A percentile compares a stretch with the other conserved stretches of the same genome.
Conservation (phyloP, 2,888 invertebrate genomes). For the Agrotis puta region DNA sequence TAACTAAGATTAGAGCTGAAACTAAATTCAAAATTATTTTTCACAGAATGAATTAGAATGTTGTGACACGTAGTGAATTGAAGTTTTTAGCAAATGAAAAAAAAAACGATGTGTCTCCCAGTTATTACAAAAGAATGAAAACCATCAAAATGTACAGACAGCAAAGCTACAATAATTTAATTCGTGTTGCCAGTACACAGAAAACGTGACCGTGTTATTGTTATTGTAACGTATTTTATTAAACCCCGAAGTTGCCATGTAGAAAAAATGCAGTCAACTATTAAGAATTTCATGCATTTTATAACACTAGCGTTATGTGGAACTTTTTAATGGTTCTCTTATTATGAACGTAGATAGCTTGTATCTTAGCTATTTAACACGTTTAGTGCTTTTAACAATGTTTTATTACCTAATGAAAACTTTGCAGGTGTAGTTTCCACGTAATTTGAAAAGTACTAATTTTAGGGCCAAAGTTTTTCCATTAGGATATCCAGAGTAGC, state of each 20-base stretch:
- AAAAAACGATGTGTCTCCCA: neutral
- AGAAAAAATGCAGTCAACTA: constrained; percentile 58
- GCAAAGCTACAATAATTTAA: neutral
- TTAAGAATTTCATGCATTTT: constrained; percentile 73
- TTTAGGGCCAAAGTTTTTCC: neutral
- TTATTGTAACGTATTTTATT: neutral
- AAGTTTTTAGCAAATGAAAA: neutral
- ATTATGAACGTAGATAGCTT: constrained; percentile 7
- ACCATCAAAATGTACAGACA: neutral
- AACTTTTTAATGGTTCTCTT: constrained; percentile 58
- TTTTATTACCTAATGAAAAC: constrained; percentile 13
- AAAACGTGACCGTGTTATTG: constrained; percentile 27
- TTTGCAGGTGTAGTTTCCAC: neutral
- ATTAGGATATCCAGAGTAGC: no score
- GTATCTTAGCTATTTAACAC: constrained; percentile 16
- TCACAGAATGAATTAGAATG: neutral
- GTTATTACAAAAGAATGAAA: no score
- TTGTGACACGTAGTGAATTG: neutral
- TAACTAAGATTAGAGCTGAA: neutral
- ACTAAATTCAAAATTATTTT: neutral
- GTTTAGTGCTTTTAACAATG: neutral
- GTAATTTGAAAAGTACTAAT: neutral
- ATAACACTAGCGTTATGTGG: constrained; percentile 32
- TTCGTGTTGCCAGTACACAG: constrained; percentile 15
- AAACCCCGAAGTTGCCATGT: constrained; percentile 18